A percentile compares a stretch with the other conserved stretches of the same genome.
Evolutionary conservation across 2,888 invertebrate genomes (phyloP).

Genomic region (Lucinisca nassula): DNA sequence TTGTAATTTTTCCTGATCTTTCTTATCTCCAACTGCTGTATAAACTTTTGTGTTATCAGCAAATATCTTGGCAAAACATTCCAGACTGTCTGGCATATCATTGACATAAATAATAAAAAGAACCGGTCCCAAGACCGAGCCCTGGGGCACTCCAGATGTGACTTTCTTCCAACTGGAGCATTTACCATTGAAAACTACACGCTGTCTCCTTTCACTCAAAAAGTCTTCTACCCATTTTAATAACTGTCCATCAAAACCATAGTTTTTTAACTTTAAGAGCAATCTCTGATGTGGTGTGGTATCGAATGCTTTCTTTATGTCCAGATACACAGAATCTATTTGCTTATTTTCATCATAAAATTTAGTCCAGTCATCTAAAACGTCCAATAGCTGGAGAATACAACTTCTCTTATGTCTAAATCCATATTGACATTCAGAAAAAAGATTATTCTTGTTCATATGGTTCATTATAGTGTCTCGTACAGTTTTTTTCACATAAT

Average conservation of each 20-base stretch:
- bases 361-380: conserved; percentile 11
- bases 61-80: conserved; percentile 15
- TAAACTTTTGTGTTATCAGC: conserved; percentile 29
- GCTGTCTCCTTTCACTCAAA: not conserved
- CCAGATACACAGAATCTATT: conserved; percentile 1
- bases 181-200: conserved; percentile 9
- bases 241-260: not conserved
- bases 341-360: conserved; percentile 9
- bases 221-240: conserved; percentile 13
- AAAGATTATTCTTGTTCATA: conserved; percentile 8
- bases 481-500: conserved; percentile 8
- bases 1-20: not conserved
- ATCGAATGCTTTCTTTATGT: conserved; percentile 23
- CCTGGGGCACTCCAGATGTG: conserved; percentile 23
- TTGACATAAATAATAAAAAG: conserved; percentile 4
- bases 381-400: conserved; percentile 6
- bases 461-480: conserved; percentile 8
- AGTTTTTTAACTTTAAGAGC: not conserved
- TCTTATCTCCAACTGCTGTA: conserved; percentile 1
- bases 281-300: not conserved
- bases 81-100: conserved; percentile 11
- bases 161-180: conserved; percentile 27
- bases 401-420: conserved; percentile 18
- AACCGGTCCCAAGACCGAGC: conserved; percentile 19
- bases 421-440: conserved; percentile 25